Evolutionary conservation across 2,888 invertebrate species (phyloP).

Genomic region (Lycophotia porphyrea): DNA sequence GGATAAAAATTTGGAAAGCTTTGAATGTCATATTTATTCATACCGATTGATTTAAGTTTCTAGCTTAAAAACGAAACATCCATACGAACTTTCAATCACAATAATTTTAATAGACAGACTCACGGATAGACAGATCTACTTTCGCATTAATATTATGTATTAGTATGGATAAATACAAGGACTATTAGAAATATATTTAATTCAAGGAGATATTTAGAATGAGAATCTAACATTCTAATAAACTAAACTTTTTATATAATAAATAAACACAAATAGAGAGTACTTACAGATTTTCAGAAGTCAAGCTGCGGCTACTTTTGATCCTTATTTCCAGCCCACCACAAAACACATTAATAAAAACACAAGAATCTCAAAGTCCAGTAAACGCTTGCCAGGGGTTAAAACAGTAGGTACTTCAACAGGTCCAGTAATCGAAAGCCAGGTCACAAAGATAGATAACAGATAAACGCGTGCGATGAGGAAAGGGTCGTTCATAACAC

Average conservation of each 20-base stretch:
- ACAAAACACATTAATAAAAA: conserved; percentile 3
- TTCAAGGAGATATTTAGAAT: conserved; percentile 1
- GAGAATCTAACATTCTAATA: conserved; percentile 8
- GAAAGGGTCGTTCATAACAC: conserved; percentile 3
- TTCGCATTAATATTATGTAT: conserved; percentile 2
- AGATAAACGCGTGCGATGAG: conserved; percentile 3
- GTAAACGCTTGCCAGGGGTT: conserved; percentile 9
- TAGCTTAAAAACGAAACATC: background rate
- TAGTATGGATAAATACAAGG: background rate
- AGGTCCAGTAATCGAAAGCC: conserved; percentile 7
- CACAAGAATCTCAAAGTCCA: conserved; percentile 13
- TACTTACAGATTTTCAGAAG: conserved; percentile 8
- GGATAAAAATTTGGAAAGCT: conserved; percentile 4
- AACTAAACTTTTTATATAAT: conserved; percentile 5
- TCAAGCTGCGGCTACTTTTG: conserved; percentile 9
- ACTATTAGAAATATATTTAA: conserved; percentile 3
- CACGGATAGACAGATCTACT: conserved; percentile 3
- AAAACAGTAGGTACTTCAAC: conserved; percentile 5
- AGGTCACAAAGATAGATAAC: conserved; percentile 3
- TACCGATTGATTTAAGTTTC: conserved; percentile 3
- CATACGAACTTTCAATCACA: conserved; percentile 3
- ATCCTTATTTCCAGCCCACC: background rate
- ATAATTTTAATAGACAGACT: conserved; percentile 3
- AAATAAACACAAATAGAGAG: conserved; percentile 11
- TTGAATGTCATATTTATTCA: conserved; percentile 1